Evolutionary conservation across 2,888 invertebrate species (phyloP).

Genomic region (Tinea semifulvella): DNA sequence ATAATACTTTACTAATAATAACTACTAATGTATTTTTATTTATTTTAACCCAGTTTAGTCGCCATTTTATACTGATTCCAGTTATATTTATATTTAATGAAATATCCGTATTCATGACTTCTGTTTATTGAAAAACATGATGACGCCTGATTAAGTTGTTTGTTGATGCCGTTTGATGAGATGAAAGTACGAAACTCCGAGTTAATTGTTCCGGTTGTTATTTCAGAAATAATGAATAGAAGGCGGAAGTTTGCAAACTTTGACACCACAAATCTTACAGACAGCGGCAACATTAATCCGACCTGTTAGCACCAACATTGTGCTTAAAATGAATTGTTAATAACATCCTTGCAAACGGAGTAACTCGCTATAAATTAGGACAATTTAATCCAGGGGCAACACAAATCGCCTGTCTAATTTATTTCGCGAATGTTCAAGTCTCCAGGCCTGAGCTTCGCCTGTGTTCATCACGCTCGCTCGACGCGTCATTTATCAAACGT

Average conservation of each 20-base stretch:
- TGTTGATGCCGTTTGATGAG: no score
- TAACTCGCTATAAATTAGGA: constrained; percentile 41
- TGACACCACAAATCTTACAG: constrained; percentile 1
- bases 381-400: constrained; percentile 44
- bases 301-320: constrained; percentile 11
- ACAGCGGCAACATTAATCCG: constrained; percentile 3
- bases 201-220: no score
- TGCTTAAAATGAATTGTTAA: constrained; percentile 12
- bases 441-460: constrained; percentile 24
- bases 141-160: no score
- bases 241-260: neutral
- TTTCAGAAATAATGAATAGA: neutral
- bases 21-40: no score
- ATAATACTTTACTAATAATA: no score
- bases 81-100: no score
- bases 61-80: no score
- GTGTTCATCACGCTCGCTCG: constrained; percentile 20
- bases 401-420: constrained; percentile 49
- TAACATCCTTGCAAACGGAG: constrained; percentile 10
- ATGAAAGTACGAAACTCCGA: no score
- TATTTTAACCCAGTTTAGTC: no score
- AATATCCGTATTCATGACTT: no score
- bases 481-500: constrained; percentile 39
- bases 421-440: constrained; percentile 38
- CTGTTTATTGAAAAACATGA: no score